Evolutionary conservation across 1,140 invertebrate species (phyloP), one percentile per base, ranked within the genome.

Genomic region (Rhysida immarginata): DNA sequence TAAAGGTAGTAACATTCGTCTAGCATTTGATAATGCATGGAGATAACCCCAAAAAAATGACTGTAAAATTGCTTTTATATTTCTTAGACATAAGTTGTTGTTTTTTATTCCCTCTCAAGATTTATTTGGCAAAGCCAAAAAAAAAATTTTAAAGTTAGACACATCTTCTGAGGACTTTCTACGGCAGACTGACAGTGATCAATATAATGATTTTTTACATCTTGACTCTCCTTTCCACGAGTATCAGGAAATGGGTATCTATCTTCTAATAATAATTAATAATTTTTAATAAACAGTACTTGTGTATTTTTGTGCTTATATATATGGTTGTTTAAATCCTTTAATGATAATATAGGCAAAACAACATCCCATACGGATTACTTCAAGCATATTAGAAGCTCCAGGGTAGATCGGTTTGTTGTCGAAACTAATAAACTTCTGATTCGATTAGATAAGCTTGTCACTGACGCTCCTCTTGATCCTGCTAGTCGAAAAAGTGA

Each of bases 401-500:
- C 75, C 1, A 74, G 81, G 61, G 73, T 96, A 57, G 89, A 96
- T 71, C 78, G 87, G 66, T 89, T 86, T 72, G 85, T 91, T 0
- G 82, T 86, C 24, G 90, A 96, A 74, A 96, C 92, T 1, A 98
- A 99, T 70, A 96, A 95, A 69, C 71, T 97, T 18, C 76, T 97
- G 26, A 95, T 97, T 64, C 77, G 94, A 63, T 68, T 99, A 61
- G 90, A 96, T 72, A 94, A 93, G 70, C 73, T 99, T 58, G 75
- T 97, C 26, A 65, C 77, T 60, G 85, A 93, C 66, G 78, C 85
- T 67, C 87, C 90, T 11, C 72, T 72, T 56, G 88, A 93, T 68
- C 79, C 83, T 16, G 74, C 80, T 25, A 85, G 87, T 68, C 77
- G 87, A 61, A 93, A 90, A 81, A 81, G 88, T 78, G 67, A 58